Conservation (phyloP, 1,140 invertebrate genomes). For the Drosophila ogumai region DNA sequence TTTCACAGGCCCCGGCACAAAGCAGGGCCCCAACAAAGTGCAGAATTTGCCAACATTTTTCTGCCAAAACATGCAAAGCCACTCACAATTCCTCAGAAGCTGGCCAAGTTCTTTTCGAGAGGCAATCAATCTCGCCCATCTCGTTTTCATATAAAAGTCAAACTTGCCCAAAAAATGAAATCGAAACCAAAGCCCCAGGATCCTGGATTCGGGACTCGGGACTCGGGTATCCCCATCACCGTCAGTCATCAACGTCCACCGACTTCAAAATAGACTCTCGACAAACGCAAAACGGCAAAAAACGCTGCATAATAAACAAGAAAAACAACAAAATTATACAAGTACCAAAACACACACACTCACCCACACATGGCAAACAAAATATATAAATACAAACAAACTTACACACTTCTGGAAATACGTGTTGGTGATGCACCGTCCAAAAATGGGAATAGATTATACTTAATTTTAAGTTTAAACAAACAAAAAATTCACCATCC, state of each 20-base stretch:
- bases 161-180: conserved; percentile 70
- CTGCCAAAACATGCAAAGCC: conserved; percentile 69
- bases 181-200: conserved; percentile 37
- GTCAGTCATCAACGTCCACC: conserved; percentile 61
- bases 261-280: conserved; percentile 52
- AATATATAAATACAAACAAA: conserved; percentile 23
- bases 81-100: conserved; percentile 56
- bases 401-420: conserved; percentile 12
- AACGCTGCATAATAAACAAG: conserved; percentile 30
- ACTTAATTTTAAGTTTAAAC: background rate
- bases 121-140: conserved; percentile 64
- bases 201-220: conserved; percentile 5
- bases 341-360: conserved; percentile 34
- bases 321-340: conserved; percentile 56
- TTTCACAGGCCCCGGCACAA: conserved; percentile 62
- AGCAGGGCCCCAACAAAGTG: conserved; percentile 28
- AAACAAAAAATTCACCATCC: background rate
- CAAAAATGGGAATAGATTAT: background rate
- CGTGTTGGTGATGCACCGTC: conserved; percentile 3
- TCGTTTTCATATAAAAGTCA: conserved; percentile 76
- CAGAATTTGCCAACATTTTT: conserved; percentile 26
- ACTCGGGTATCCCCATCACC: conserved; percentile 27
- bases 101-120: conserved; percentile 37
- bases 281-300: conserved; percentile 24
- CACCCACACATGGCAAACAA: conserved; percentile 26